Evolutionary conservation across 2,113 vertebrate species (phyloP).

Genomic region (Istiophorus platypterus): DNA sequence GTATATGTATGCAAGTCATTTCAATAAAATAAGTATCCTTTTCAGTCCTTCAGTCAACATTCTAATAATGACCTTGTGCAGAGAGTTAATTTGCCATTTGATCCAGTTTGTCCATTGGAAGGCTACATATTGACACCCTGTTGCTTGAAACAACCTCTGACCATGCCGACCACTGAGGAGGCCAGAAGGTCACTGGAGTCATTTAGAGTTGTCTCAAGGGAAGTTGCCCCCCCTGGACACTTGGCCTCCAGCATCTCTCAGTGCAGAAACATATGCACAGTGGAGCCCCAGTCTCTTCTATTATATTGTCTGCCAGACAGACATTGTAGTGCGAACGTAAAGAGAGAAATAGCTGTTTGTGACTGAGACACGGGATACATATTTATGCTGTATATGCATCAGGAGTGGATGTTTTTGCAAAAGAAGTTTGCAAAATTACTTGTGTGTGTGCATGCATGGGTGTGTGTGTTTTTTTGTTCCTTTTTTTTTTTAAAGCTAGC

Average conservation of each 20-base stretch:
- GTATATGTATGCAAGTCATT: background rate
- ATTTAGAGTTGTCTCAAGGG: slow-evolving; percentile 65
- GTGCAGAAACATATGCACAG: slow-evolving; percentile 20
- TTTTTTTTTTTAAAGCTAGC: background rate
- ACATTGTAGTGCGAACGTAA: slow-evolving; percentile 21
- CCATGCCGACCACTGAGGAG: slow-evolving; percentile 58
- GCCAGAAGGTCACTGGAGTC: slow-evolving; percentile 71
- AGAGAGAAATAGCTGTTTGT: slow-evolving; percentile 54
- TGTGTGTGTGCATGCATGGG: slow-evolving; percentile 17
- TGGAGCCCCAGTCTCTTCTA: slow-evolving; percentile 5
- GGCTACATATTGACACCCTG: slow-evolving; percentile 55
- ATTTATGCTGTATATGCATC: slow-evolving; percentile 59
- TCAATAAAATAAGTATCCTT: slow-evolving; percentile 8
- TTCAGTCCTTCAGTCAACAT: background rate
- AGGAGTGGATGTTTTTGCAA: slow-evolving; percentile 55
- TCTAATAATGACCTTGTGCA: slow-evolving; percentile 20
- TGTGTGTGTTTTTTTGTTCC: slow-evolving; percentile 2
- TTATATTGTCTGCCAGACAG: slow-evolving; percentile 13
- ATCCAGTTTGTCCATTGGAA: slow-evolving; percentile 40
- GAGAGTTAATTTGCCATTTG: slow-evolving; percentile 52
- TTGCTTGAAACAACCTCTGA: slow-evolving; percentile 59
- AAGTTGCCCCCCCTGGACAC: slow-evolving; percentile 59
- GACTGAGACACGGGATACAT: slow-evolving; percentile 56
- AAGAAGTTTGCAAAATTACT: slow-evolving; percentile 46
- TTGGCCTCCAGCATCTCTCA: slow-evolving; percentile 24